Base-by-base conservation (phyloP, 1,140 invertebrate genomes). In the Lepidurus arcticus region DNA sequence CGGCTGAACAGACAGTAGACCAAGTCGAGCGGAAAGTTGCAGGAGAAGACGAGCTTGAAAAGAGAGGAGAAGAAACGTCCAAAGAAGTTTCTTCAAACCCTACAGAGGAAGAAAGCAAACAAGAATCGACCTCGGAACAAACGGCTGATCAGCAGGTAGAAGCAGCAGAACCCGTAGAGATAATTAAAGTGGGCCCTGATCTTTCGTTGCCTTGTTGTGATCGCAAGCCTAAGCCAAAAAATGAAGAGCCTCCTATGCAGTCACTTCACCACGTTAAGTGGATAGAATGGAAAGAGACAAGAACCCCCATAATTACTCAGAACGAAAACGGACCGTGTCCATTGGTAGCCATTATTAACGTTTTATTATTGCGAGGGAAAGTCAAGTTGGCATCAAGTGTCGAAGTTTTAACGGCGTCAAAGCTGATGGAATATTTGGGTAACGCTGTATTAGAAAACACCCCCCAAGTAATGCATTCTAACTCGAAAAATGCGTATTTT, bases 291-390 rank as follows among this genome's bases (percentile, higher is more conserved):
- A 85, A 86, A 43, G 83, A 83, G 21, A 83, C 81, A 53, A 84
- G 84, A 79, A 83, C 85, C n/a, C 86, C 87, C 10, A 87, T 89
- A 77, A 85, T 89, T 10, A 89, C 88, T 11, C 88, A 90, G 82
- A 90, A 90, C 83, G 87, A 87, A 78, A 90, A 90, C 86, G 89
- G 89, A 26, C 89, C 89, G 0, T 90, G 89, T 84, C 89, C 89
- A 7, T 81, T 90, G 24, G 83, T 90, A 24, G 88, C 88, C 44
- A 87, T 90, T 44, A 86, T 88, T 75, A 90, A 90, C 84, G 86
- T 88, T 42, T 83, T 90, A 44, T 81, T 90, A 45, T 81, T 90
- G 42, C 80, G 84, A 83, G 81, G 85, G 82, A 82, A 83, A 76
- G 84, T 89, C 11, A 84, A 84, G 73, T 81, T 89, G 13, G 84